Conservation (phyloP, 1,140 invertebrate genomes). For the Anagrus nilaparvatae region DNA sequence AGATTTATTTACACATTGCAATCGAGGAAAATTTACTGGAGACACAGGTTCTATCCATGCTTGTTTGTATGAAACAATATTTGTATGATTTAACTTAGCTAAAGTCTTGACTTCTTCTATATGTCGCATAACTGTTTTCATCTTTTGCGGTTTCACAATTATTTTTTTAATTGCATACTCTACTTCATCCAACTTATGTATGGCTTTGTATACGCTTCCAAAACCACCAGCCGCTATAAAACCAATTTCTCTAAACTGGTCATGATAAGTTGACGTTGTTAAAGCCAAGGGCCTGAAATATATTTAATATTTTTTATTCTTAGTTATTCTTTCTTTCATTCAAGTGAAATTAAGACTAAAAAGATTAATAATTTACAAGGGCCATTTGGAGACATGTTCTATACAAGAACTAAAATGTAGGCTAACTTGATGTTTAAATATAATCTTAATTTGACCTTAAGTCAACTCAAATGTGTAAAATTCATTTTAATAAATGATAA, state of each 20-base stretch:
- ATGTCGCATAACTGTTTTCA: conserved; percentile 50
- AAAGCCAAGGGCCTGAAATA: no score
- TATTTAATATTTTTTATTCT: no score
- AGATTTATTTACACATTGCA: not conserved
- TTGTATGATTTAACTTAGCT: conserved; percentile 65
- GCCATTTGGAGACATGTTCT: no score
- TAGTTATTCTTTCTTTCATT: no score
- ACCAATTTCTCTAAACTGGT: conserved; percentile 65
- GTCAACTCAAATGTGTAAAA: no score
- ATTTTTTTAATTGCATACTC: conserved; percentile 79
- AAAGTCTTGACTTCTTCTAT: conserved; percentile 69
- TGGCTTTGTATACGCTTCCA: conserved; percentile 52
- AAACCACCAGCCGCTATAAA: conserved; percentile 70
- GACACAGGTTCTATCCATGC: conserved; percentile 62
- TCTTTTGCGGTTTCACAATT: conserved; percentile 48
- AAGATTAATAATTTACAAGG: no score
- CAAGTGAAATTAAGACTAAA: no score
- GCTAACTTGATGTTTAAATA: no score
- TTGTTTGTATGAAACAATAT: conserved; percentile 75
- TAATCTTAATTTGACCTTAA: no score
- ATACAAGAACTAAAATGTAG: no score
- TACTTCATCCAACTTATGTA: conserved; percentile 61
- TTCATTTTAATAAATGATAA: no score
- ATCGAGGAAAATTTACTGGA: conserved; percentile 9
- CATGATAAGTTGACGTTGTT: no score